Percentiles rank a stretch among this genome's conserved stretches.
Conservation (phyloP, 2,113 vertebrate species). For the Ammodytes dubius region DNA sequence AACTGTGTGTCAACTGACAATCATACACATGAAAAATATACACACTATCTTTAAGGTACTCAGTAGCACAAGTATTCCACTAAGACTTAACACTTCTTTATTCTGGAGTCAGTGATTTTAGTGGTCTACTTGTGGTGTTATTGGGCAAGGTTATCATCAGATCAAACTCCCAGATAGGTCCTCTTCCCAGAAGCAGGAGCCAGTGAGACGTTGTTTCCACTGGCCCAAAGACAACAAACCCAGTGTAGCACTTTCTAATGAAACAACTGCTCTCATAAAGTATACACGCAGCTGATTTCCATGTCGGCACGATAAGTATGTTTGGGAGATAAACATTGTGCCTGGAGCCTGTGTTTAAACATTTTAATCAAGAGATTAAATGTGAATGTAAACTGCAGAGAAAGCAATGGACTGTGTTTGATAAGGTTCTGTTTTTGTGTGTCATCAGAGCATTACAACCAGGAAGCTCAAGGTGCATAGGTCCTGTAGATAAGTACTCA, state of each 20-base stretch:
- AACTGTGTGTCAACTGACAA: too few relatives aligned
- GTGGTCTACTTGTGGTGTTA: neutral
- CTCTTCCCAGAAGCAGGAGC: neutral
- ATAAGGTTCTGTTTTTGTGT: constrained; percentile 50
- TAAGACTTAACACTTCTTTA: neutral
- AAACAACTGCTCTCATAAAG: constrained; percentile 10
- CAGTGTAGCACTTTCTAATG: neutral
- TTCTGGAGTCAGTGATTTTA: neutral
- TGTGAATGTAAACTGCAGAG: constrained; percentile 29
- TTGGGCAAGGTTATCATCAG: neutral
- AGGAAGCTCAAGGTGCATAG: constrained; percentile 43
- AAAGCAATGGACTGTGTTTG: constrained; percentile 22
- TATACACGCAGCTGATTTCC: constrained; percentile 13
- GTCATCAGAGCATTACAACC: constrained; percentile 21
- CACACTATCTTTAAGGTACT: too few relatives aligned
- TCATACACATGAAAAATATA: too few relatives aligned
- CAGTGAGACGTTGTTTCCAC: neutral
- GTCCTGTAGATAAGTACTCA: constrained; percentile 50
- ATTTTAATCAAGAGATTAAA: constrained; percentile 38
- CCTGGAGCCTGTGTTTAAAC: constrained; percentile 40
- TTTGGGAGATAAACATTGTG: constrained; percentile 46
- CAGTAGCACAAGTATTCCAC: neutral
- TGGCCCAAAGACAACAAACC: neutral
- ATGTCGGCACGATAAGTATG: constrained; percentile 17
- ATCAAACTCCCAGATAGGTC: neutral